Conservation (phyloP, 2,888 invertebrate genomes). For the Hipparchia sbordonii region DNA sequence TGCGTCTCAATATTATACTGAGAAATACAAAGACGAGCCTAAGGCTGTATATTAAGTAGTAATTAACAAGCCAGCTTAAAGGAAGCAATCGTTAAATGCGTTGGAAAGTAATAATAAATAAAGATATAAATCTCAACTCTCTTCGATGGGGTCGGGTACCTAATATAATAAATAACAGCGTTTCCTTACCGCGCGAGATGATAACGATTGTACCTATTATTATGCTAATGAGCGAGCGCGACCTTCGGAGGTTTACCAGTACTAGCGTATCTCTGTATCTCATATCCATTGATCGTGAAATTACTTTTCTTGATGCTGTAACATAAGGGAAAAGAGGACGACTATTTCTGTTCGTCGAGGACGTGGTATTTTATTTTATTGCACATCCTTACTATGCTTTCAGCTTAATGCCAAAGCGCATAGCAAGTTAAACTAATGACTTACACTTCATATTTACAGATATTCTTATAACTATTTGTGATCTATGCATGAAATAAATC, state of each 20-base stretch:
- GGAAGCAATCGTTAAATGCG: neutral
- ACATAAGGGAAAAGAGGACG: neutral
- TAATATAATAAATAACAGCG: conserved; percentile 14
- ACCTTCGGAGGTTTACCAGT: conserved; percentile 18
- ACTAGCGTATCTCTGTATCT: conserved; percentile 4
- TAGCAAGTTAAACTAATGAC: too few species aligned
- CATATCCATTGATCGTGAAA: neutral
- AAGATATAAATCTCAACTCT: conserved; percentile 8
- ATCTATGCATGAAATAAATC: too few species aligned
- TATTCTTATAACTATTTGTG: too few species aligned
- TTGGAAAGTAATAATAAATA: conserved; percentile 11
- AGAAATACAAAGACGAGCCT: too few species aligned
- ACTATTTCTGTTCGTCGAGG: neutral
- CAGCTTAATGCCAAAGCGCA: too few species aligned
- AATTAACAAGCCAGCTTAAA: neutral
- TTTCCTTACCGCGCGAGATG: conserved; percentile 21
- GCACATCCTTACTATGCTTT: too few species aligned
- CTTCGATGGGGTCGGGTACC: conserved; percentile 12
- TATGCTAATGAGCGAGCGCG: conserved; percentile 20
- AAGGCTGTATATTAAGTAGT: neutral
- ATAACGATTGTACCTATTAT: conserved; percentile 20
- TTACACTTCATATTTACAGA: too few species aligned
- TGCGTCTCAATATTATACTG: too few species aligned
- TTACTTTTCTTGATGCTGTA: neutral
- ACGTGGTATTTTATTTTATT: too few species aligned